Evolutionary conservation across 2,113 vertebrate species (phyloP), one percentile per base, ranked within the genome.

Genomic region (Tragelaphus imberbis): DNA sequence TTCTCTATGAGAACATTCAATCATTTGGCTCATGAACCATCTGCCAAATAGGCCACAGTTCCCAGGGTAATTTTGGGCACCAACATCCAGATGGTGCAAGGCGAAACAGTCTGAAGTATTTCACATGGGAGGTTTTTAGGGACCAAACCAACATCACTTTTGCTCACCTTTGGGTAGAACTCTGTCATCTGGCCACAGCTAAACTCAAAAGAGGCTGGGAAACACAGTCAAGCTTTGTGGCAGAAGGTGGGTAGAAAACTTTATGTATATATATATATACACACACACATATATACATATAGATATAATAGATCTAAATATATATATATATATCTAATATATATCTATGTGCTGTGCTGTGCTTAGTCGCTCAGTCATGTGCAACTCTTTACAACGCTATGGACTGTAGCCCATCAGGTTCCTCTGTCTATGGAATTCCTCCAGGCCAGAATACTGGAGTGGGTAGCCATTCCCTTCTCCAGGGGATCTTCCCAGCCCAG

Each of bases 51-150:
- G 40, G 63, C 91, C 53, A 21, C 7, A 13, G 80, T 87, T 90
- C 96, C 71, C 90, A 96, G 90, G 58, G 90, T 82, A 75, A 95
- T 68, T 90, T 23, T 3, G 28, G 92, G 53, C 71, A 91, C 86
- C 63, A 53, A 36, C 27, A 88, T 71, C 90, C 95, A 95, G 53
- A 96, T 88, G 94, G 92, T 23, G 1, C 33, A 63, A 96, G 80
- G 65, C 84, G 21, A 92, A 87, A 36, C 16, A 80, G n/a, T 12
- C 6, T 7, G 36, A 84, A 56, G n/a, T 36, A 47, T 44, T 93
- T 81, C 65, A 75, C 4, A 19, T 0, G 40, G 51, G 65, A 87
- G 61, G 3, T 30, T 85, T 94, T 68, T 13, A 59, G 5, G n/a
- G 75, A 49, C n/a, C 47, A 80, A 51, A 49, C 19, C 13, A 53